phyloP scores from a whole-genome alignment of 2,113 vertebrate genomes.

The Catharus fuscescens region DNA sequence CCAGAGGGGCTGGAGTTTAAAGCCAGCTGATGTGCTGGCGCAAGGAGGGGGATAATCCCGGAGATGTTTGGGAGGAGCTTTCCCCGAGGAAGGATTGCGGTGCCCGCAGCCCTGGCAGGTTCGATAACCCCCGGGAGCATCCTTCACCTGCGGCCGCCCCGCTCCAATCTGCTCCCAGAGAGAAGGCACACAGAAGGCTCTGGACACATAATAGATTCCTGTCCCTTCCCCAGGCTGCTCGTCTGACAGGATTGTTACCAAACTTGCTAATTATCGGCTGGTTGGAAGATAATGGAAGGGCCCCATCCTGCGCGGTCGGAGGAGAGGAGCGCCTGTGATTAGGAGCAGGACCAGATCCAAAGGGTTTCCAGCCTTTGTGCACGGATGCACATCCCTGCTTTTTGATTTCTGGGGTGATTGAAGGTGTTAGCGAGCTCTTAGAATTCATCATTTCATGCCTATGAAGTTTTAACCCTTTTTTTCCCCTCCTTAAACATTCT shows the following conservation, averaged over 20 bases:
- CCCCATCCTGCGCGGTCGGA: constrained; percentile 72
- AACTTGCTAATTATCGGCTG: constrained; percentile 92
- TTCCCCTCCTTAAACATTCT: accelerated
- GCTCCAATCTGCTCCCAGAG: constrained; percentile 78
- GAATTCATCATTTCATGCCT: not conserved
- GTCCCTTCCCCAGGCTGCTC: constrained; percentile 62
- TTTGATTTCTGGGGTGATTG: not conserved
- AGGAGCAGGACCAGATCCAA: not conserved
- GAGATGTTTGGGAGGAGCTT: constrained; percentile 77
- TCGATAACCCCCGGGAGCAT: constrained; percentile 87
- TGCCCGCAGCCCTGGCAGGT: constrained; percentile 84
- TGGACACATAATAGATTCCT: constrained; percentile 66
- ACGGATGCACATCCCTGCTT: not conserved
- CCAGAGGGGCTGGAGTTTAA: constrained; percentile 88
- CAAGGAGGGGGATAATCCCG: constrained; percentile 82
- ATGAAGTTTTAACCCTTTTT: not conserved
- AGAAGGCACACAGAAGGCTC: constrained; percentile 71
- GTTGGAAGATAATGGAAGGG: constrained; percentile 89
- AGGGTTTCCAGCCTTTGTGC: constrained; percentile 20
- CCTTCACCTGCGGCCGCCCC: constrained; percentile 78
- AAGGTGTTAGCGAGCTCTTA: not conserved
- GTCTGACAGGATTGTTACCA: constrained; percentile 49
- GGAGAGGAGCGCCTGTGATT: not conserved
- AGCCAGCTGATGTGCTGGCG: constrained; percentile 87
- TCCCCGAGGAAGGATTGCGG: constrained; percentile 82